Percentiles rank a stretch among this genome's conserved stretches.
Conservation (phyloP, 2,113 vertebrate genomes). For the Eleginops maclovinus region DNA sequence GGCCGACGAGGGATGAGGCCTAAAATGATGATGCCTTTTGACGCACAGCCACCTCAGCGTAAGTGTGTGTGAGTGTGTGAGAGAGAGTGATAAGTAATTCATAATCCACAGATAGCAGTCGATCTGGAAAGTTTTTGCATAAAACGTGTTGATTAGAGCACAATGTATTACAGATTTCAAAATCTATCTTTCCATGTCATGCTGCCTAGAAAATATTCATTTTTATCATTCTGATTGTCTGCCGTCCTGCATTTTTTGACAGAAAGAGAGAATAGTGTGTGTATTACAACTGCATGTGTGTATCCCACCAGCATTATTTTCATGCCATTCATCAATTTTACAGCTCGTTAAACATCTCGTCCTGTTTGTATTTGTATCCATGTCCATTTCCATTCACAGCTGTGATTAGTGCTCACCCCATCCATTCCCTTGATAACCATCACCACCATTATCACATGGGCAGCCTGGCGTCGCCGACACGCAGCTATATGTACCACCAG, state of each 20-base stretch:
- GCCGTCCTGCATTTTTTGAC: no score
- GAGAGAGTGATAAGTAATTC: conserved; percentile 41
- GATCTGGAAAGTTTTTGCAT: not conserved
- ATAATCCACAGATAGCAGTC: not conserved
- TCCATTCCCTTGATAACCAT: conserved; percentile 99
- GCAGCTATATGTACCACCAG: conserved; percentile 94
- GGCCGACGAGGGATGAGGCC: conserved; percentile 97
- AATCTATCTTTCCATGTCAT: conserved; percentile 23
- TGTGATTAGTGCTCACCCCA: conserved; percentile 99
- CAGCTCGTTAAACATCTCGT: conserved; percentile 55
- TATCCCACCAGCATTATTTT: not conserved
- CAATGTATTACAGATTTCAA: not conserved
- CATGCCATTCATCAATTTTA: conserved; percentile 31
- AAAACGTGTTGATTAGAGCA: conserved; percentile 1
- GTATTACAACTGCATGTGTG: conserved; percentile 79
- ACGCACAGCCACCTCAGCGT: conserved; percentile 98
- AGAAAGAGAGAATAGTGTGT: conserved; percentile 11
- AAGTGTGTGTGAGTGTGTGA: conserved; percentile 83
- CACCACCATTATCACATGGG: conserved; percentile 98
- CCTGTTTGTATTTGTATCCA: conserved; percentile 66
- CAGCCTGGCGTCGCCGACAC: conserved; percentile 94
- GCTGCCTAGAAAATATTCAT: conserved; percentile 15
- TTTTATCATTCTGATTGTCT: not conserved
- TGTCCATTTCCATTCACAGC: conserved; percentile 93
- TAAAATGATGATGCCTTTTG: conserved; percentile 99